Percentiles rank a stretch among this genome's conserved stretches.
Evolutionary conservation across 2,113 vertebrate species (phyloP).

Genomic region (Thamnophis sirtalis): DNA sequence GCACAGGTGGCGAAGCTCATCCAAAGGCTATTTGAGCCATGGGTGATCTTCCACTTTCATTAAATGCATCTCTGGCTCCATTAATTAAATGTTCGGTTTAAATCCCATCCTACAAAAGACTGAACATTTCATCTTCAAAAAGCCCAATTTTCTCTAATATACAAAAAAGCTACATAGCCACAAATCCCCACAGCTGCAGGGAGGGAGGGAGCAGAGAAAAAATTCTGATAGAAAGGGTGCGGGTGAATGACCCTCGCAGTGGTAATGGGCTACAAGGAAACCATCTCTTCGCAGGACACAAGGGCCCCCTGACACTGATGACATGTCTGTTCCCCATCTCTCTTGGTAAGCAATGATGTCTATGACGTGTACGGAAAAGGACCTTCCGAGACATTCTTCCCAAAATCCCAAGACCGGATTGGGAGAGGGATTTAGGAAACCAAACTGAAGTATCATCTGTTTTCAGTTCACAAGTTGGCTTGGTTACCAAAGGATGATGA

Average conservation of each 20-base stretch:
- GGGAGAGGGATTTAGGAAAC: constrained; percentile 37
- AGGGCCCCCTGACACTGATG: constrained; percentile 15
- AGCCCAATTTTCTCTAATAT: neutral
- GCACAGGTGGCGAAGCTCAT: neutral
- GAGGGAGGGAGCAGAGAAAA: neutral
- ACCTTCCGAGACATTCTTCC: constrained; percentile 1
- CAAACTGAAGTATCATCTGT: constrained; percentile 14
- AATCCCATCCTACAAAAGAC: neutral
- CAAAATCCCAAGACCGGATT: neutral
- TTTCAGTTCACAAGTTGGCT: constrained; percentile 25
- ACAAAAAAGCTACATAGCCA: neutral
- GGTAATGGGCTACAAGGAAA: constrained; percentile 18
- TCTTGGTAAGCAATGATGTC: fast-evolving
- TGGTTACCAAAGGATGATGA: constrained; percentile 34
- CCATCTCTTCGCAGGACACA: constrained; percentile 25
- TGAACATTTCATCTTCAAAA: neutral
- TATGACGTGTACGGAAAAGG: neutral
- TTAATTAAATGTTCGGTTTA: neutral
- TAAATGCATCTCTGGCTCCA: neutral
- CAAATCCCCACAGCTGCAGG: neutral
- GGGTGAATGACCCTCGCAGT: neutral
- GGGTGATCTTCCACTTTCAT: neutral
- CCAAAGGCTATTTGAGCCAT: neutral
- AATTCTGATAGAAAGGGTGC: constrained; percentile 1
- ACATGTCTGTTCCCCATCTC: fast-evolving